Evolutionary conservation across 1,140 invertebrate genomes (phyloP).

Genomic region (Leptonema lineaticorne): DNA sequence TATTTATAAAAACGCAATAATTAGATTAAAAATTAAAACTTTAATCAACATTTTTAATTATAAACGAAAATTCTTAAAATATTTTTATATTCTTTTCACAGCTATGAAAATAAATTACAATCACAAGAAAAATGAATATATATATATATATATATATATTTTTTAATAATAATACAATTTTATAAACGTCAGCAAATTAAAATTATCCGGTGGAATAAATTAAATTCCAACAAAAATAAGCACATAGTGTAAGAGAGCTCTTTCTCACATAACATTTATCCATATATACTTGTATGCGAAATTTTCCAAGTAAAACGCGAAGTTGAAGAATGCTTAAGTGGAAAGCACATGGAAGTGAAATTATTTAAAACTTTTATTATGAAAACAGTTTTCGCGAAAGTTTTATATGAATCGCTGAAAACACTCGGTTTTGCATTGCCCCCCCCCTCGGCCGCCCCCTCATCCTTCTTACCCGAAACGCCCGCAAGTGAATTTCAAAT

Average conservation of each 20-base stretch:
- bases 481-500: too few relatives aligned
- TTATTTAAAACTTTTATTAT: conserved; percentile 22
- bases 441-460: too few relatives aligned
- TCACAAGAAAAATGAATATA: background rate
- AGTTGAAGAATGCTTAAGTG: conserved; percentile 22
- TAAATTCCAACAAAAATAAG: background rate
- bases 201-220: background rate
- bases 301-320: conserved; percentile 1
- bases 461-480: too few relatives aligned
- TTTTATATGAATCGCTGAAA: conserved; percentile 1
- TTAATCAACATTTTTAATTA: too few relatives aligned
- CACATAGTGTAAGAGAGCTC: background rate
- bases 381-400: conserved; percentile 14
- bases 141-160: background rate
- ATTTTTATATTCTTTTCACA: too few relatives aligned
- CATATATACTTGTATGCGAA: background rate
- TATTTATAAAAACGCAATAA: too few relatives aligned
- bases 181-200: background rate
- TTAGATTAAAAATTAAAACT: too few relatives aligned
- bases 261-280: background rate
- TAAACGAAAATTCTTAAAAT: too few relatives aligned
- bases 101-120: background rate
- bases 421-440: too few relatives aligned
- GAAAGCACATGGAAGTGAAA: conserved; percentile 5
- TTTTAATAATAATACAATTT: background rate